Evolutionary conservation across 2,797 vertebrate genomes (phyloP).

Genomic region (Acanthurus lineatus): DNA sequence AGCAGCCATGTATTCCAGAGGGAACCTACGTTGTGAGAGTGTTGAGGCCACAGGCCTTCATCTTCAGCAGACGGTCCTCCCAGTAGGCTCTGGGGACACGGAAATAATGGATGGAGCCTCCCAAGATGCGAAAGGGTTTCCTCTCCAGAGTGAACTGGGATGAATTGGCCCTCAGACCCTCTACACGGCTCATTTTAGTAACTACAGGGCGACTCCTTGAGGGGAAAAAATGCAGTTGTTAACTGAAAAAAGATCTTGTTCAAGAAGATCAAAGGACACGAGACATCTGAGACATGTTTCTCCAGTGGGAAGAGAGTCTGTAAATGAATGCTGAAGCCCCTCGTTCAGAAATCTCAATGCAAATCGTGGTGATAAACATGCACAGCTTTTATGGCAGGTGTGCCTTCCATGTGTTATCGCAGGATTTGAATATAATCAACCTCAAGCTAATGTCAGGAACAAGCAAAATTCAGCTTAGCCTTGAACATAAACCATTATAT

Average conservation of each 20-base stretch:
- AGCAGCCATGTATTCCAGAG: background rate
- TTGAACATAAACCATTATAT: background rate
- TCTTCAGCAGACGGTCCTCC: slow-evolving; percentile 92
- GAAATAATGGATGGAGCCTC: slow-evolving; percentile 91
- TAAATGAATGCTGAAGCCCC: background rate
- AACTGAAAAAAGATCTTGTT: background rate
- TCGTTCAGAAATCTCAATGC: background rate
- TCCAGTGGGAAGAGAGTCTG: background rate
- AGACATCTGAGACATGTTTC: background rate
- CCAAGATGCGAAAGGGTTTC: slow-evolving; percentile 87
- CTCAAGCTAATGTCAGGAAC: background rate
- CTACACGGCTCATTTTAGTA: slow-evolving; percentile 63
- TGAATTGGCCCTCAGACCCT: slow-evolving; percentile 84
- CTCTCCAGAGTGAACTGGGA: slow-evolving; percentile 89
- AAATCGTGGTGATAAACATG: background rate
- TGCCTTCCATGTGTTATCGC: background rate
- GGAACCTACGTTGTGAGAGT: slow-evolving; percentile 91
- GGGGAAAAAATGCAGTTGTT: background rate
- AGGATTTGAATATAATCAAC: background rate
- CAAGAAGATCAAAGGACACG: background rate
- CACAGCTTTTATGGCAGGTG: background rate
- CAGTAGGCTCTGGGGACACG: slow-evolving; percentile 89
- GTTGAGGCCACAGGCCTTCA: slow-evolving; percentile 94
- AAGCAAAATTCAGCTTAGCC: no score
- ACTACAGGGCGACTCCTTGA: slow-evolving; percentile 59